Percentiles rank a stretch among this genome's conserved stretches.
Conservation (phyloP, 1,140 invertebrate species). For the Bombus fervidus region DNA sequence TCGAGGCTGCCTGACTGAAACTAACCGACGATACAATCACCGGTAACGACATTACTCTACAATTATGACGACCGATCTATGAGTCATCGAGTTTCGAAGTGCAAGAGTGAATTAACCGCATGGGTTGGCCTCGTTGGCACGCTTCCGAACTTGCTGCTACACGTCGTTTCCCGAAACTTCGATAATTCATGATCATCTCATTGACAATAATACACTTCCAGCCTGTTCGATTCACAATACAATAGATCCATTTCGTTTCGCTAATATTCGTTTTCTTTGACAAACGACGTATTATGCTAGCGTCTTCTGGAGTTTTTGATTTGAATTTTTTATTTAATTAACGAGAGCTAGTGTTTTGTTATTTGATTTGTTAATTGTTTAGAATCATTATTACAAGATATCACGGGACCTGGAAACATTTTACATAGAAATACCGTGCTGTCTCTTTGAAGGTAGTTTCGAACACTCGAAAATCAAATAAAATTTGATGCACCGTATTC, state of each 20-base stretch:
- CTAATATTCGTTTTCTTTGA: background rate
- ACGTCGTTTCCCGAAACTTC: conserved; percentile 41
- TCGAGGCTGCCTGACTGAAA: conserved; percentile 25
- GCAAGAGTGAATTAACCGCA: conserved; percentile 65
- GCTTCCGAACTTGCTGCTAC: conserved; percentile 51
- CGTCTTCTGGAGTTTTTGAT: background rate
- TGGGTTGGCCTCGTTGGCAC: conserved; percentile 55
- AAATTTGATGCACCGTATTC: background rate
- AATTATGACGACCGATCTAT: conserved; percentile 63
- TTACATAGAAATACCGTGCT: background rate
- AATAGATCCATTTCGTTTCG: background rate
- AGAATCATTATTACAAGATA: too few relatives aligned
- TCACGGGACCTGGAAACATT: background rate
- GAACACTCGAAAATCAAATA: background rate
- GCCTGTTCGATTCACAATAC: conserved; percentile 2
- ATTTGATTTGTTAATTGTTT: background rate
- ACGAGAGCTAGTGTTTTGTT: background rate
- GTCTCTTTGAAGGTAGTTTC: background rate
- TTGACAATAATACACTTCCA: conserved; percentile 50
- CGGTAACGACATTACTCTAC: conserved; percentile 58
- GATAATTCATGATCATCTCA: conserved; percentile 57
- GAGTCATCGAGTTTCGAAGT: conserved; percentile 67
- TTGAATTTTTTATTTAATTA: background rate
- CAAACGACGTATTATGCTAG: too few relatives aligned
- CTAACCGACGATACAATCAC: conserved; percentile 50